Evolutionary conservation across 2,888 invertebrate species (phyloP).

Genomic region (Fabriciana adippe): DNA sequence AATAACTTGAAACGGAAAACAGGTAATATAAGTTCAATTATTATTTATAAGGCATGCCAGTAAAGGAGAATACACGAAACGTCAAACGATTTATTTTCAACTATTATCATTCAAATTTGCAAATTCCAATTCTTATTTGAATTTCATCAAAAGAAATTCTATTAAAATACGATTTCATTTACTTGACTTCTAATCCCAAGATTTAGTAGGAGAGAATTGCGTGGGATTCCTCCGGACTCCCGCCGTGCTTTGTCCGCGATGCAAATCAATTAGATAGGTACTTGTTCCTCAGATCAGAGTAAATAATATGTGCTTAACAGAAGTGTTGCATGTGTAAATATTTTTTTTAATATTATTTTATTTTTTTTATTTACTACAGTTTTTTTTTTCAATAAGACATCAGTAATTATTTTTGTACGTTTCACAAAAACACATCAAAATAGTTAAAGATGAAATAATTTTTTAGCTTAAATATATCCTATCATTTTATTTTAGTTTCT

Average conservation of each 20-base stretch:
- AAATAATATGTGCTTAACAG: constrained; percentile 1
- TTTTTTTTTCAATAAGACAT: no score
- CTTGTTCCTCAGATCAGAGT: constrained; percentile 10
- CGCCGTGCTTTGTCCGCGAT: constrained; percentile 29
- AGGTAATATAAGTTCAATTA: no score
- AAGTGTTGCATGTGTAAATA: not conserved
- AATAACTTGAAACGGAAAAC: no score
- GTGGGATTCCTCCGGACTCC: constrained; percentile 23
- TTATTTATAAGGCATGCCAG: no score
- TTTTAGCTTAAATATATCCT: no score
- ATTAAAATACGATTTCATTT: constrained; percentile 29
- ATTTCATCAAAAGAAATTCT: constrained; percentile 32
- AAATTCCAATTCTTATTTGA: constrained; percentile 14
- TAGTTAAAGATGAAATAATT: no score
- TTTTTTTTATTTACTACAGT: not conserved
- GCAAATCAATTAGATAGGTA: constrained; percentile 24
- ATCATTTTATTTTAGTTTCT: no score
- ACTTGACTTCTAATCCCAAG: constrained; percentile 30
- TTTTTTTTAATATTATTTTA: not conserved
- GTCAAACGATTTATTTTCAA: no score
- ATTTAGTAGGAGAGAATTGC: constrained; percentile 30
- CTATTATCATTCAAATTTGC: constrained; percentile 9
- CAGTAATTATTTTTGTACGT: no score
- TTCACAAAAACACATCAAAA: no score
- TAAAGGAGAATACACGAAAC: no score